Percentiles rank a stretch among this genome's conserved stretches.
Conservation (phyloP, 1,140 invertebrate genomes). For the Melanaphis sacchari region DNA sequence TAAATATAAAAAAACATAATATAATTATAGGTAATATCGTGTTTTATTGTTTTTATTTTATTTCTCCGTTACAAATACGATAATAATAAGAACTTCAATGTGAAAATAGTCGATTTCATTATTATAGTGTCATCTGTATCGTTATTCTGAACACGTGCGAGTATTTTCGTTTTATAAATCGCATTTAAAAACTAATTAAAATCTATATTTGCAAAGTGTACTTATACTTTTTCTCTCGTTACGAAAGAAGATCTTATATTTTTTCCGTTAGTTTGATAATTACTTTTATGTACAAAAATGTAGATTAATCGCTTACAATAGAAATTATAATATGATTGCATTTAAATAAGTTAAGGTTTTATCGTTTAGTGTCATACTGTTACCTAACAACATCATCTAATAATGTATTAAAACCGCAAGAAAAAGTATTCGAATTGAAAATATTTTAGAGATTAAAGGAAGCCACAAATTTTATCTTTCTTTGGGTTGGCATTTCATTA, state of each 20-base stretch:
- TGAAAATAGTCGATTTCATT: not conserved
- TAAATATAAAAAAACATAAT: not conserved
- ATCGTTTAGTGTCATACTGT: too few relatives aligned
- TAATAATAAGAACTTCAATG: not conserved
- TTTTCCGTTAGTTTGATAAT: not conserved
- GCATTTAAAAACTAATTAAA: not conserved
- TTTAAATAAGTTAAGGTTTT: too few relatives aligned
- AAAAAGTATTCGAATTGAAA: not conserved
- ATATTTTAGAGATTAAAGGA: not conserved
- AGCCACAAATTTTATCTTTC: too few relatives aligned
- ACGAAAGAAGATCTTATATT: not conserved
- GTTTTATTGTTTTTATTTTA: not conserved
- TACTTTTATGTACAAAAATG: too few relatives aligned
- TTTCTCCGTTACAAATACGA: not conserved
- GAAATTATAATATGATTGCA: too few relatives aligned
- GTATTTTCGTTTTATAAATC: not conserved
- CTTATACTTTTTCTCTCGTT: not conserved
- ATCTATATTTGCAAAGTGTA: not conserved
- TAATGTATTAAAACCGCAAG: not conserved
- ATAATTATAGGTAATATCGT: not conserved
- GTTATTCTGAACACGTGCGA: not conserved
- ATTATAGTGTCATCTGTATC: not conserved
- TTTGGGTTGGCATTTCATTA: too few relatives aligned
- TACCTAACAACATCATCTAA: too few relatives aligned
- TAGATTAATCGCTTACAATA: too few relatives aligned